phyloP scores from a whole-genome alignment of 2,113 vertebrate species.

The Pandion haliaetus region DNA sequence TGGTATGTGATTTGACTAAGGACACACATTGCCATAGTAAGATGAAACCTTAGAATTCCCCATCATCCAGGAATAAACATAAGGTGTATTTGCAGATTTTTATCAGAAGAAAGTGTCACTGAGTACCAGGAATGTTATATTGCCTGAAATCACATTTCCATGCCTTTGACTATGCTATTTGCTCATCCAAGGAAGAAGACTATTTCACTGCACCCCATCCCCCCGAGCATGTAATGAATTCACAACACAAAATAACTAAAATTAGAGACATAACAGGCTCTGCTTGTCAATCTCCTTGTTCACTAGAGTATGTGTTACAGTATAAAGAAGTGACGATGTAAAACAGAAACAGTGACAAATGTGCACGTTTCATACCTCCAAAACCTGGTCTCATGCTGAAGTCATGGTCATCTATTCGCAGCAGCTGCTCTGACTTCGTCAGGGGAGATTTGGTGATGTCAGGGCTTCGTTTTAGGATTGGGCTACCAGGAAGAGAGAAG shows the following conservation, averaged over 20 bases:
- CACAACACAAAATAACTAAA: not conserved
- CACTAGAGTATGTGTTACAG: accelerated
- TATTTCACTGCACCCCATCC: not conserved
- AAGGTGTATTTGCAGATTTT: not conserved
- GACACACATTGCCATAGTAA: not conserved
- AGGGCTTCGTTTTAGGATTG: slow-evolving; percentile 89
- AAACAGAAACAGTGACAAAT: not conserved
- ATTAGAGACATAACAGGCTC: not conserved
- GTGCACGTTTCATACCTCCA: slow-evolving; percentile 80
- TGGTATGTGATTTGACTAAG: accelerated
- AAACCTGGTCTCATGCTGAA: slow-evolving; percentile 98
- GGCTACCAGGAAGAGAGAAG: slow-evolving; percentile 69
- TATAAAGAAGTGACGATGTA: not conserved
- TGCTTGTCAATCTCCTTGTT: not conserved
- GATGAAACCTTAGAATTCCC: not conserved
- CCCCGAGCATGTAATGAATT: accelerated
- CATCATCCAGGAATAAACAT: not conserved
- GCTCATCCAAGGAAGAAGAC: not conserved
- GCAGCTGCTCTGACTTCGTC: slow-evolving; percentile 95
- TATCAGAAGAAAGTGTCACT: not conserved
- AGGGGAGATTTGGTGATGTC: slow-evolving; percentile 94
- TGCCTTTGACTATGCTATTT: not conserved
- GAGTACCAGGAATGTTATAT: not conserved
- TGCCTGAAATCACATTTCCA: not conserved
- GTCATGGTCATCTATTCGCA: slow-evolving; percentile 96